A percentile compares a stretch with the other conserved stretches of the same genome.
These are phyloP conservation scores for Sebastiscus albofasciatus DNA, from an alignment of 2,797 vertebrate genomes.

Conservation along the genomic window DNA sequence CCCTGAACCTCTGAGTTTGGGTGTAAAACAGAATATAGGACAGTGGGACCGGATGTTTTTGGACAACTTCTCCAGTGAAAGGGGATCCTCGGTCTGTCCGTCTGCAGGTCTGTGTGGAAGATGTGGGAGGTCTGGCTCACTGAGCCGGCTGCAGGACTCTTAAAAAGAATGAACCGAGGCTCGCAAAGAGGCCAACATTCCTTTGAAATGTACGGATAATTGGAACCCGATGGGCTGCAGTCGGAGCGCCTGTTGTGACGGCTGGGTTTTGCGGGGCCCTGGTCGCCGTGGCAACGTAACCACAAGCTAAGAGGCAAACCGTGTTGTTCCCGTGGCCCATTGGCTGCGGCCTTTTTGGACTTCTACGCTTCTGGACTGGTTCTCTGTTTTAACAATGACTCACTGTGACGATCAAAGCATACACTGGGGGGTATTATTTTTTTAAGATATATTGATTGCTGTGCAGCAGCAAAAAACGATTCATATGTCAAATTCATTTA, in stretches of 20 bases:
- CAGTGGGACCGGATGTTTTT: constrained; percentile 76
- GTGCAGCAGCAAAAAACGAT: background rate
- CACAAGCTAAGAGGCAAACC: constrained; percentile 63
- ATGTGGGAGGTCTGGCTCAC: constrained; percentile 78
- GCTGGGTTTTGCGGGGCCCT: constrained; percentile 66
- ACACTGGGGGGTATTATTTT: background rate
- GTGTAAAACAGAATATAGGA: constrained; percentile 68
- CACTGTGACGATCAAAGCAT: constrained; percentile 13
- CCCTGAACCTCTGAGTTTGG: constrained; percentile 57
- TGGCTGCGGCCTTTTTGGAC: constrained; percentile 33
- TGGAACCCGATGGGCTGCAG: constrained; percentile 81
- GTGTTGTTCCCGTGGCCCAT: constrained; percentile 34
- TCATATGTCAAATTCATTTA: background rate
- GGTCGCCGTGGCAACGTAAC: constrained; percentile 61
- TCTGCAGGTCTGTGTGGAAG: constrained; percentile 62
- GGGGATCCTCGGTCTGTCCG: constrained; percentile 38
- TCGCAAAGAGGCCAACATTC: constrained; percentile 79
- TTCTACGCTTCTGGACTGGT: constrained; percentile 39
- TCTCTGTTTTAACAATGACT: constrained; percentile 25
- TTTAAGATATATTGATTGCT: background rate
- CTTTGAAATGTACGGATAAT: constrained; percentile 83
- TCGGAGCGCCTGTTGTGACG: constrained; percentile 80
- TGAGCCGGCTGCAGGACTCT: constrained; percentile 62
- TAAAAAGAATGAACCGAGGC: constrained; percentile 70
- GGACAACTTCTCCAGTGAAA: constrained; percentile 59